These are phyloP conservation scores for Motacilla tschutschensis DNA, from an alignment of 2,113 vertebrate species.

Conservation along the genomic window DNA sequence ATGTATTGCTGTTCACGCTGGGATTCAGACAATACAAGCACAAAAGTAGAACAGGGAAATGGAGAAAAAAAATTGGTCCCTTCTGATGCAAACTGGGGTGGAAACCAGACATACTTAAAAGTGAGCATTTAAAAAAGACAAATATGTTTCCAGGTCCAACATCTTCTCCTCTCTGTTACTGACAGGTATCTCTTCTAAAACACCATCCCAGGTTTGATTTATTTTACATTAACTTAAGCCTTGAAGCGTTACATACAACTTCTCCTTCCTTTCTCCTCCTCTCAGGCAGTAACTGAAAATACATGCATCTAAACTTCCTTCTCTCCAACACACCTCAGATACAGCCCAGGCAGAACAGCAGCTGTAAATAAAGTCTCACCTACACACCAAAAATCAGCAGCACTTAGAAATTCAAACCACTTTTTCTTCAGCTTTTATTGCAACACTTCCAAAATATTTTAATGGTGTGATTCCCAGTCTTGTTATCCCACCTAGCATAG, in stretches of 20 bases:
- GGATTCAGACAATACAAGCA: slow-evolving; percentile 80
- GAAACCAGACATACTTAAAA: slow-evolving; percentile 67
- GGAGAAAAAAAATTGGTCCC: slow-evolving; percentile 68
- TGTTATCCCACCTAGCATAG: not conserved
- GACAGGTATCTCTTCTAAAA: slow-evolving; percentile 54
- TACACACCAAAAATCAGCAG: not conserved
- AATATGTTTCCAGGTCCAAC: slow-evolving; percentile 53
- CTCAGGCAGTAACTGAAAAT: not conserved
- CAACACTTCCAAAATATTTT: not conserved
- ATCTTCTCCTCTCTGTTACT: slow-evolving; percentile 29
- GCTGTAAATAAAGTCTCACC: not conserved
- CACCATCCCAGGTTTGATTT: slow-evolving; percentile 39
- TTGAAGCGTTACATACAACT: not conserved
- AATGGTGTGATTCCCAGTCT: not conserved
- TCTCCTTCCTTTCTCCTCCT: not conserved
- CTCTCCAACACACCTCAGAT: not conserved
- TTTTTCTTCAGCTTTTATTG: not conserved
- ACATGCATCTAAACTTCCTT: not conserved
- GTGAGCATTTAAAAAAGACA: slow-evolving; percentile 65
- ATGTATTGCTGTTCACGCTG: slow-evolving; percentile 80
- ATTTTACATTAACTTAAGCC: slow-evolving; percentile 25
- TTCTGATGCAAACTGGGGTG: slow-evolving; percentile 70
- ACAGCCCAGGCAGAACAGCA: not conserved
- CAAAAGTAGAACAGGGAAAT: slow-evolving; percentile 75
- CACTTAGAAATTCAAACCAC: not conserved